Conservation (phyloP, 1,140 invertebrate genomes). For the Nephotettix cincticeps region DNA sequence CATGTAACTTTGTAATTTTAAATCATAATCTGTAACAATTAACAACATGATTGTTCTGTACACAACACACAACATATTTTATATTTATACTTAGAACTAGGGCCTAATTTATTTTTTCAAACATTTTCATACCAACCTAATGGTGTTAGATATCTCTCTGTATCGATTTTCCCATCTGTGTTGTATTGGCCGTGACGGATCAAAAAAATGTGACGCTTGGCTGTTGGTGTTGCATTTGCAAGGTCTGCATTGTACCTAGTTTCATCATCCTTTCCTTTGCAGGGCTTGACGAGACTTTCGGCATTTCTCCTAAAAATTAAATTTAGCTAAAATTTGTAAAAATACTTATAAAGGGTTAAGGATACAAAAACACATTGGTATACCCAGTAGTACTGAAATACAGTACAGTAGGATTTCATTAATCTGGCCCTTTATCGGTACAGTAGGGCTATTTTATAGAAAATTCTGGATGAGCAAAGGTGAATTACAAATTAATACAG, state of each 20-base stretch:
- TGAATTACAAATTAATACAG: neutral
- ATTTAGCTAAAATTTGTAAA: conserved; percentile 19
- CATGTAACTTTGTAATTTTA: too few relatives aligned
- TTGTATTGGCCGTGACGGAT: conserved; percentile 96
- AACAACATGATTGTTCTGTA: too few relatives aligned
- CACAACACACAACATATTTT: too few relatives aligned
- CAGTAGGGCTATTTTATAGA: neutral
- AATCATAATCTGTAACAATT: too few relatives aligned
- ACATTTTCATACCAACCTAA: too few relatives aligned
- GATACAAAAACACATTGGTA: neutral
- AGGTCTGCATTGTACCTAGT: conserved; percentile 49
- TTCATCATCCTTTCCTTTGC: conserved; percentile 57
- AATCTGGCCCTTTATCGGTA: neutral
- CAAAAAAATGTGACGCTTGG: conserved; percentile 80
- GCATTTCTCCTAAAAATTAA: conserved; percentile 67
- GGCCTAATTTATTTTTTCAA: too few relatives aligned
- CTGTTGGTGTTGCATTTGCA: conserved; percentile 58
- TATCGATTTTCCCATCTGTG: conserved; percentile 66
- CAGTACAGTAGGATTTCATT: too few relatives aligned
- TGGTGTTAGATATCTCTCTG: conserved; percentile 74
- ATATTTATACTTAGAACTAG: too few relatives aligned
- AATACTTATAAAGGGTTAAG: neutral
- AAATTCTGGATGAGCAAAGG: too few relatives aligned
- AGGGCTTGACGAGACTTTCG: conserved; percentile 65
- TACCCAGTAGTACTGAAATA: neutral